Percentiles rank a stretch among this genome's conserved stretches.
Conservation (phyloP, 2,888 invertebrate genomes). For the Hydrotaea cyrtoneurina region DNA sequence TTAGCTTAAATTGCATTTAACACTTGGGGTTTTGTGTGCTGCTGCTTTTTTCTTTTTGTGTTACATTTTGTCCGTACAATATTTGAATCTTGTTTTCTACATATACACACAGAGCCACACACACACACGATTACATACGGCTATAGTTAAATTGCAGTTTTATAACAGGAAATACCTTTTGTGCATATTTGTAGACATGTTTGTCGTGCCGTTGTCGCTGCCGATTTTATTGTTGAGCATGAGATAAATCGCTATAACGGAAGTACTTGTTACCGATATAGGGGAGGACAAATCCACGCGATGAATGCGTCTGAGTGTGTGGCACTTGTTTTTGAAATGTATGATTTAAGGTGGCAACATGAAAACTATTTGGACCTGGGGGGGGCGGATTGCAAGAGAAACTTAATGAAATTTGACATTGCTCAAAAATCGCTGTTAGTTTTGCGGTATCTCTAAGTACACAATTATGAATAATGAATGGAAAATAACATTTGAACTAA, state of each 20-base stretch:
- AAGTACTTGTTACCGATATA: conserved; percentile 66
- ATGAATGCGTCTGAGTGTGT: background rate
- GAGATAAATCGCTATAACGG: conserved; percentile 67
- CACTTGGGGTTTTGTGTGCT: conserved; percentile 46
- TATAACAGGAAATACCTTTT: conserved; percentile 68
- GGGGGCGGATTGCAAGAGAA: too few relatives aligned
- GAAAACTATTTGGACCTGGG: too few relatives aligned
- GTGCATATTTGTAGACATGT: conserved; percentile 30
- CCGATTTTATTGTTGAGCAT: conserved; percentile 47
- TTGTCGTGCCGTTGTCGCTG: conserved; percentile 3
- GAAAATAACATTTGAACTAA: too few relatives aligned
- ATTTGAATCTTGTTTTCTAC: conserved; percentile 55
- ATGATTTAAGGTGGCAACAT: too few relatives aligned
- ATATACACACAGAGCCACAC: too few relatives aligned
- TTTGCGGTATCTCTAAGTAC: too few relatives aligned
- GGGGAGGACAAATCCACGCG: conserved; percentile 57
- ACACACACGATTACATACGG: background rate
- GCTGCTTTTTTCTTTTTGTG: too few relatives aligned
- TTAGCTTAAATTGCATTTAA: conserved; percentile 64
- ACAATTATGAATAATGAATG: too few relatives aligned
- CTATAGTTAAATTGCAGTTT: conserved; percentile 61
- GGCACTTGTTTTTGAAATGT: background rate
- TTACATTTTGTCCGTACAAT: conserved; percentile 6
- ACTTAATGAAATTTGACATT: too few relatives aligned
- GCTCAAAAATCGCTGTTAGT: too few relatives aligned